Base-by-base conservation (phyloP, 2,797 vertebrate genomes). In the Ciconia nigra region DNA sequence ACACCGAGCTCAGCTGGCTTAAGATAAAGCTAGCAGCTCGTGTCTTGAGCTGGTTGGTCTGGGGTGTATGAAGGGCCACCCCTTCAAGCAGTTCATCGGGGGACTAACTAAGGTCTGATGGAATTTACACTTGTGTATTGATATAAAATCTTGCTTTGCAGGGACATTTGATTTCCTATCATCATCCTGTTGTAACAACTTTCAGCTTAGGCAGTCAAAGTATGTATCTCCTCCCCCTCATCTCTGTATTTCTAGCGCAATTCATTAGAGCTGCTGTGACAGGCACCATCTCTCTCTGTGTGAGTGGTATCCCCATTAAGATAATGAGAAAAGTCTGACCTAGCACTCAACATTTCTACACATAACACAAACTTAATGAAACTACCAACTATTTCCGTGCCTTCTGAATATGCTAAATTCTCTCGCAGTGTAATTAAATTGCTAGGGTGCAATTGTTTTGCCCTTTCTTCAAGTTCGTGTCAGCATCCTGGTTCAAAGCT, bases 71-170 rank as follows among this genome's bases (percentile, higher is more conserved):
- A 20, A 12, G 46, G 57, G 52, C 46, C 26, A 11, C 4, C 0
- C 1, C 61, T 19, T 3, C 31, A 6, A 39, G 78, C 26, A 5
- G 16, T 2, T 7, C 46, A 5, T 8, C 21, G 25, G 42, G 55
- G 63, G 37, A 2, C 22, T 8, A 0, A 4, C 0, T 5, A 2
- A 9, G 17, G 26, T 2, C 10, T 51, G 29, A 1, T 57, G 54
- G 61, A 5, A 4, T 25, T 8, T 6, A 0, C 25, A 2, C 42
- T 1, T 42, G 1, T 2, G 18, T 3, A 2, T 6, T 9, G 59
- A 8, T 19, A 3, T 0, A 4, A 21, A 52, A 6, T 3, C 29
- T 26, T 13, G 28, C 33, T 39, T 20, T 67, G 63, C 57, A 25
- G 73, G 65, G 74, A 3, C 7, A 1, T 24, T 17, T 18, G 44